phyloP scores from a whole-genome alignment of 2,113 vertebrate genomes.

The Phaetusa simplex region DNA sequence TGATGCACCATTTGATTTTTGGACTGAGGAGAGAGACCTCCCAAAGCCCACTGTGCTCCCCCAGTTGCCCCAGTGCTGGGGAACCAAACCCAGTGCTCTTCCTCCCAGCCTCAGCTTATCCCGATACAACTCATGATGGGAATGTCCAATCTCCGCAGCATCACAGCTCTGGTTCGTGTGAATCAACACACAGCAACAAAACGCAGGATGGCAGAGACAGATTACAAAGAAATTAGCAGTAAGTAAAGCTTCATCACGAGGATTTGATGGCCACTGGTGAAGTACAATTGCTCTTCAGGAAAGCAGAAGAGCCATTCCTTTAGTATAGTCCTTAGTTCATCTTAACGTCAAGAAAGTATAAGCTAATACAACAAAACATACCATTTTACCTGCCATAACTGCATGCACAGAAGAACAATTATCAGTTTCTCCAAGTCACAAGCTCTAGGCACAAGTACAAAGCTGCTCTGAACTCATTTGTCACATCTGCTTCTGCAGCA shows the following conservation, averaged over 20 bases:
- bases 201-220: not conserved
- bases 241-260: not conserved
- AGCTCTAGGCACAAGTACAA: not conserved
- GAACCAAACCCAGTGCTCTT: not conserved
- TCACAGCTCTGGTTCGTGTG: not conserved
- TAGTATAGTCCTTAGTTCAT: not conserved
- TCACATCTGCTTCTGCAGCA: not conserved
- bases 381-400: not conserved
- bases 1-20: accelerated
- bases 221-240: not conserved
- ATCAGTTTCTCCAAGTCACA: not conserved
- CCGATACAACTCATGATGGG: accelerated
- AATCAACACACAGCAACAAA: not conserved
- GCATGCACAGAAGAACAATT: not conserved
- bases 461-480: not conserved
- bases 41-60: not conserved
- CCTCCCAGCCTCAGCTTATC: not conserved
- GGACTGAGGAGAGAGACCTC: not conserved
- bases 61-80: not conserved
- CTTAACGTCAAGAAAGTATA: not conserved
- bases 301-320: not conserved
- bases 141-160: not conserved
- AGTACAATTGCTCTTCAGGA: not conserved
- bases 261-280: not conserved
- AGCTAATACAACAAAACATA: not conserved